Conservation (phyloP, 2,888 invertebrate genomes). For the Ennomos erosarius region DNA sequence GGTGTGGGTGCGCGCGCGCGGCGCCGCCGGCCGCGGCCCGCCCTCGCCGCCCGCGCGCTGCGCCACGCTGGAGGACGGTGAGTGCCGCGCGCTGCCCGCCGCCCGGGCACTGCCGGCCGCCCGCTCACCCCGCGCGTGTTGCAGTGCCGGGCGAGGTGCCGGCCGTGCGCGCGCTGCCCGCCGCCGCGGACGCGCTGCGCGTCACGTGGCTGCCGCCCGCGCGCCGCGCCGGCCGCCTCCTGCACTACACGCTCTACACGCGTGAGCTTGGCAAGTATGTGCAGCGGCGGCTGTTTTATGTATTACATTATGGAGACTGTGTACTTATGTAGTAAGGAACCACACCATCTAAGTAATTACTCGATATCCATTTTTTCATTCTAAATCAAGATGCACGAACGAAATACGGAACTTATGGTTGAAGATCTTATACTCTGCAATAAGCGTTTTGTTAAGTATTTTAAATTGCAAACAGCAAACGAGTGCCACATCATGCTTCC, state of each 20-base stretch:
- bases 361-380: too few species aligned
- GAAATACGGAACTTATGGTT: too few species aligned
- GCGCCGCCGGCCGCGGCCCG: conserved; percentile 91
- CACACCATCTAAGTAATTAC: too few species aligned
- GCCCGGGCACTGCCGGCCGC: too few species aligned
- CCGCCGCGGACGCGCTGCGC: conserved; percentile 91
- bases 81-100: conserved; percentile 42
- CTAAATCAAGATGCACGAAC: too few species aligned
- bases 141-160: conserved; percentile 91
- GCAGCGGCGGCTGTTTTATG: too few species aligned
- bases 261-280: conserved; percentile 87
- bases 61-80: conserved; percentile 92
- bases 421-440: too few species aligned
- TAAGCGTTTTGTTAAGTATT: too few species aligned
- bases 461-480: too few species aligned
- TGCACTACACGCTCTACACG: conserved; percentile 91
- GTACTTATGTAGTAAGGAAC: too few species aligned
- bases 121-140: background rate
- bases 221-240: conserved; percentile 89
- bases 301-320: too few species aligned
- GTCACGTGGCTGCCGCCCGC: conserved; percentile 92
- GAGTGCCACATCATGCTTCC: too few species aligned
- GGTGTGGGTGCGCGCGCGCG: conserved; percentile 91
- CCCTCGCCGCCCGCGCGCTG: conserved; percentile 90
- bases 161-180: conserved; percentile 90